These are phyloP conservation scores for Cyanoliseus patagonus DNA, from an alignment of 2,113 vertebrate genomes.

Conservation along the genomic window DNA sequence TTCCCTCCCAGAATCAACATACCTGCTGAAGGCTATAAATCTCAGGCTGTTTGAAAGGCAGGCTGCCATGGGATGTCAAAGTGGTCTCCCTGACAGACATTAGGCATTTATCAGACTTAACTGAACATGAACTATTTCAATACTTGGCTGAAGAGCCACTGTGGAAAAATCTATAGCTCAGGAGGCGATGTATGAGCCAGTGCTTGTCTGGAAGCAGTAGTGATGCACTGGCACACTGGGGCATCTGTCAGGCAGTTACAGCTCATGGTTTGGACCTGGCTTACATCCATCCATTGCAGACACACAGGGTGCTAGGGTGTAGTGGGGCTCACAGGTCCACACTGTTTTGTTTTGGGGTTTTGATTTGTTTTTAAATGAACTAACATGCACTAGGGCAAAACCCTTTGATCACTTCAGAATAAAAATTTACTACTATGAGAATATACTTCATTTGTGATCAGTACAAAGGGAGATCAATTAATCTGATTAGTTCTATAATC, in stretches of 20 bases:
- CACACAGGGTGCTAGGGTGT: accelerated
- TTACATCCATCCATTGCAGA: background rate
- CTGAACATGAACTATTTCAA: background rate
- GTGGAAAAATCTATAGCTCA: accelerated
- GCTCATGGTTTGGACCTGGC: background rate
- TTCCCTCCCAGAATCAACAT: background rate
- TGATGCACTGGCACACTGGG: background rate
- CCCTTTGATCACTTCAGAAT: background rate
- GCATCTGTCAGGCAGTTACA: background rate
- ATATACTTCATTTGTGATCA: background rate
- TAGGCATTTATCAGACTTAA: background rate
- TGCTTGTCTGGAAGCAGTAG: background rate
- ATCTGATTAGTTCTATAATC: background rate
- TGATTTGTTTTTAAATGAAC: background rate
- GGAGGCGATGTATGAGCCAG: background rate
- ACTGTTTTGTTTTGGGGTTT: background rate
- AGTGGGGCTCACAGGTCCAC: background rate
- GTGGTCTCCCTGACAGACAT: background rate
- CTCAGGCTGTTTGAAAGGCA: background rate
- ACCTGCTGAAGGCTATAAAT: background rate
- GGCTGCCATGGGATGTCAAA: background rate
- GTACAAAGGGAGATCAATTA: background rate
- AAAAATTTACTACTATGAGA: background rate
- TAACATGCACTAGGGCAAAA: background rate
- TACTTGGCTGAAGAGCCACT: background rate